Conservation (phyloP, 2,888 invertebrate genomes). For the Marasmarcha lunaedactyla region DNA sequence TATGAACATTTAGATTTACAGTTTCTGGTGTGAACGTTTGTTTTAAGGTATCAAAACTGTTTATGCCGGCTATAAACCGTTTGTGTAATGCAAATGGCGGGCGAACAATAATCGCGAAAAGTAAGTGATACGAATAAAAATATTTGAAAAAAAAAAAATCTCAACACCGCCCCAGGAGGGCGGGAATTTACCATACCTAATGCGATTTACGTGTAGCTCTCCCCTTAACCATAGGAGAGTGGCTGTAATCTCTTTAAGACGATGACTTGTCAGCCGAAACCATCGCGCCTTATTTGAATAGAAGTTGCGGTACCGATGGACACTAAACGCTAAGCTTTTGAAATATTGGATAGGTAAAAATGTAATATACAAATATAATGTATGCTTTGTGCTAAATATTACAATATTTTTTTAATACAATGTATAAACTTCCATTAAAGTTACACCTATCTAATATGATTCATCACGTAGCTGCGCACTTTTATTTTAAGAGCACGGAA, state of each 20-base stretch:
- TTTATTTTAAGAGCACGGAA: too few relatives aligned
- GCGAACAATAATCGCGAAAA: conserved; percentile 61
- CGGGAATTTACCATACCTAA: conserved; percentile 60
- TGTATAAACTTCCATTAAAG: too few relatives aligned
- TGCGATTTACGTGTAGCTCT: conserved; percentile 64
- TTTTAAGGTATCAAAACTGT: conserved; percentile 27
- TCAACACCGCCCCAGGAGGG: conserved; percentile 27
- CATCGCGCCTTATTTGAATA: conserved; percentile 20
- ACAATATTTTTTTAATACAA: too few relatives aligned
- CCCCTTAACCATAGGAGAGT: conserved; percentile 13
- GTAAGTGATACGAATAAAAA: conserved; percentile 69
- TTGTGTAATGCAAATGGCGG: conserved; percentile 54
- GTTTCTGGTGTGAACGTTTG: too few relatives aligned
- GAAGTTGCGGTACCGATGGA: background rate
- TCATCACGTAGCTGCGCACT: too few relatives aligned
- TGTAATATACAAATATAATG: too few relatives aligned
- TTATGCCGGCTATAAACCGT: conserved; percentile 13
- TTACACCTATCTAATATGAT: too few relatives aligned
- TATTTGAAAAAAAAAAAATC: conserved; percentile 46
- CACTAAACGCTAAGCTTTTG: too few relatives aligned
- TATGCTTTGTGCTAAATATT: too few relatives aligned
- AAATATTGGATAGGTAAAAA: too few relatives aligned
- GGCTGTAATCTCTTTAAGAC: conserved; percentile 62
- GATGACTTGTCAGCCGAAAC: conserved; percentile 32
- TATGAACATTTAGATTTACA: too few relatives aligned